Percentiles rank a stretch among this genome's conserved stretches.
Evolutionary conservation across 2,113 vertebrate species (phyloP).

Genomic region (Porphyrio hochstetteri): DNA sequence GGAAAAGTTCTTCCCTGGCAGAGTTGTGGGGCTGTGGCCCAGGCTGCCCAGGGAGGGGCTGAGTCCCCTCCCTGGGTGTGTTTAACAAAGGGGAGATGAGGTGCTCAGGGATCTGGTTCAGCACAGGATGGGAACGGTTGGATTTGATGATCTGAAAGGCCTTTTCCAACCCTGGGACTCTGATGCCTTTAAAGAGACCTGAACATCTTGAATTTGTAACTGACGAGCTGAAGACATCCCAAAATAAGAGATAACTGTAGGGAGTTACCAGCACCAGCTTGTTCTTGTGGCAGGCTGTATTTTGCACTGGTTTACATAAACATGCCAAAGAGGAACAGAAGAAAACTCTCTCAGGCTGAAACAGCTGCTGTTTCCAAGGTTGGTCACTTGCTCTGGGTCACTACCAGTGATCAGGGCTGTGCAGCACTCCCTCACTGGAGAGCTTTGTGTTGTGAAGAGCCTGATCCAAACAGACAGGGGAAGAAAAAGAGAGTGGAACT

Average conservation of each 20-base stretch:
- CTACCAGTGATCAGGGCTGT: accelerated
- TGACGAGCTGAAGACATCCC: neutral
- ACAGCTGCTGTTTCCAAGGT: neutral
- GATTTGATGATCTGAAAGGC: too few relatives aligned
- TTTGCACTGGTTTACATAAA: neutral
- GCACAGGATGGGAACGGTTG: too few relatives aligned
- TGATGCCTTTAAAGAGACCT: neutral
- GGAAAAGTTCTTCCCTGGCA: too few relatives aligned
- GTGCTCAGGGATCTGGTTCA: too few relatives aligned
- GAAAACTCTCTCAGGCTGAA: neutral
- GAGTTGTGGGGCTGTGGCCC: too few relatives aligned
- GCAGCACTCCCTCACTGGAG: neutral
- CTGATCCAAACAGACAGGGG: neutral
- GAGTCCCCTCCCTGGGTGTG: too few relatives aligned
- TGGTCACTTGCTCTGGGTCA: neutral
- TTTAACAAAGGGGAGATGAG: too few relatives aligned
- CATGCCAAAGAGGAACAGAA: neutral
- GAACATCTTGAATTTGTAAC: neutral
- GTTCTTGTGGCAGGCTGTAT: neutral
- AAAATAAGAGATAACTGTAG: neutral
- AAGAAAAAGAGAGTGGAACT: neutral
- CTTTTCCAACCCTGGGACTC: too few relatives aligned
- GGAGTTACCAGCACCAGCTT: neutral
- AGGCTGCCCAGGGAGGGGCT: too few relatives aligned
- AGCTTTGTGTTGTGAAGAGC: neutral